Evolutionary conservation across 2,888 invertebrate genomes (phyloP), one percentile per base, ranked within the genome.

Genomic region (Epiblema foenella): DNA sequence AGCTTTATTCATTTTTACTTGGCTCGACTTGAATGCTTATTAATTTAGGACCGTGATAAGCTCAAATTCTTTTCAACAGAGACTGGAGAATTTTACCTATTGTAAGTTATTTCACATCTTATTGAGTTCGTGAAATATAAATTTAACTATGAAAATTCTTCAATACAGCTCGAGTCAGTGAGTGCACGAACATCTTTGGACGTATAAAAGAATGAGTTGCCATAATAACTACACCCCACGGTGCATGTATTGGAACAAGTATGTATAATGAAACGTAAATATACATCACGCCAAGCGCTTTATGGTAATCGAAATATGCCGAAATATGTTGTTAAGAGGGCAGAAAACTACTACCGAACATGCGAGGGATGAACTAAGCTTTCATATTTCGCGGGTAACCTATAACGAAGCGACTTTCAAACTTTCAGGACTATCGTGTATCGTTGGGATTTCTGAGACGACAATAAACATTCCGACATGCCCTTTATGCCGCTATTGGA

Each of bases 251-350:
- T 68, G 71, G 71, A 70, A 70, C 71, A 58, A 71, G 83, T 85
- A 84, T 83, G 78, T 84, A 83, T 87, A 88, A 89, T 88, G 87
- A 88, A 87, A 85, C 84, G 83, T 84, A 86, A 87, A 89, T 86
- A 89, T 89, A 91, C 87, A 91, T 91, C 89, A 90, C 89, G 90
- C 88, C 86, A 86, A 91, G 88, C 90, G 91, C 87, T 93, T 93
- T 93, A 93, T 93, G 92, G 92, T 93, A 93, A 93, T 93, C 93
- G 92, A 93, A 93, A 93, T 92, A 92, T 93, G 88, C 90, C 90
- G 89, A 93, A 93, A 93, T 92, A 93, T 93, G 93, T 90, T 92
- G 92, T 93, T 93, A 90, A 90, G 87, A 91, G 88, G 86, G 88
- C 84, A 87, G 87, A 89, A 92, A 93, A 93, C 92, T 93, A 90